These are phyloP conservation scores for Monochamus alternatus DNA, from an alignment of 2,888 invertebrate species.

Conservation along the genomic window DNA sequence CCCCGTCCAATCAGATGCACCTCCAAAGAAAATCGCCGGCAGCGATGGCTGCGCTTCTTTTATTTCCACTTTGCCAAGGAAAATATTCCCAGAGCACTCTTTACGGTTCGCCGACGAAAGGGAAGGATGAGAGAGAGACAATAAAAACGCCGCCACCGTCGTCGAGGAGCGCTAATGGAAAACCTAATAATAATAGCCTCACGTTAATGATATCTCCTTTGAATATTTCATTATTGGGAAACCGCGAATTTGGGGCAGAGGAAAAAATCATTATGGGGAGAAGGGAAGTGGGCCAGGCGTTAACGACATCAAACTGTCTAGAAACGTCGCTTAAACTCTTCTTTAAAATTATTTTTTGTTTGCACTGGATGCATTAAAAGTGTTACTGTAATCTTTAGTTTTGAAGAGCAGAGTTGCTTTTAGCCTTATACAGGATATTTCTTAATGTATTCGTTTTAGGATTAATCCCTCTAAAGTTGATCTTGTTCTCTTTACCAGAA, in stretches of 20 bases:
- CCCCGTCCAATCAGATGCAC: slow-evolving; percentile 59
- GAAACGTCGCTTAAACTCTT: no score
- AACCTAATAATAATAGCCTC: slow-evolving; percentile 40
- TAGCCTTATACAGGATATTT: no score
- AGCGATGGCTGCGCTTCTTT: slow-evolving; percentile 58
- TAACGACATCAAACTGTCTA: background rate
- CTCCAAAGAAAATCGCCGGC: slow-evolving; percentile 57
- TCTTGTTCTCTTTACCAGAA: no score
- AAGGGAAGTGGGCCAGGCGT: slow-evolving; percentile 5
- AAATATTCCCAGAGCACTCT: slow-evolving; percentile 56
- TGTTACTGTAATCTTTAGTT: no score
- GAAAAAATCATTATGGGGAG: background rate
- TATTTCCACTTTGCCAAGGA: slow-evolving; percentile 56
- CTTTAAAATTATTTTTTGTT: no score
- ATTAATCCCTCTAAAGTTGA: no score
- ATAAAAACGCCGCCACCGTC: slow-evolving; percentile 20
- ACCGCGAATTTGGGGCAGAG: background rate
- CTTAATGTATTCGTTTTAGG: no score
- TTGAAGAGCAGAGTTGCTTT: no score
- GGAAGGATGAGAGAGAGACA: slow-evolving; percentile 27
- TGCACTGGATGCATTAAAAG: no score
- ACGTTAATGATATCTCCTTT: slow-evolving; percentile 38
- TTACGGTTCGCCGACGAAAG: slow-evolving; percentile 44
- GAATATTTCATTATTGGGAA: slow-evolving; percentile 34
- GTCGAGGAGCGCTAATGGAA: slow-evolving; percentile 24